Evolutionary conservation across 2,113 vertebrate genomes (phyloP).

Genomic region (Lagenorhynchus albirostris): DNA sequence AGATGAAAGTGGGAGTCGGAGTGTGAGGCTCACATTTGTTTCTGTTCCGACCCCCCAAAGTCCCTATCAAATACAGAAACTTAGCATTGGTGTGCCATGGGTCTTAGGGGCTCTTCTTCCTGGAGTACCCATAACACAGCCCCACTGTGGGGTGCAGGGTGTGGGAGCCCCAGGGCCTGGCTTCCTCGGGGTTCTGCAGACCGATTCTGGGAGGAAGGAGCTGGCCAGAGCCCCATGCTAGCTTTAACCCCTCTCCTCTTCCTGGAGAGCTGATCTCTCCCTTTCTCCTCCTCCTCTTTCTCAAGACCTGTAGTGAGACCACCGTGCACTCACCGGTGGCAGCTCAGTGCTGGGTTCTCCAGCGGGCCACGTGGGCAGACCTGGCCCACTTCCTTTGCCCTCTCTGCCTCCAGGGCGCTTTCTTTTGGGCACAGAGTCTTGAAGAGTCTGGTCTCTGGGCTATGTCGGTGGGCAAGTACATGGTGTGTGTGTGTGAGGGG

Average conservation of each 20-base stretch:
- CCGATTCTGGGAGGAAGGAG: background rate
- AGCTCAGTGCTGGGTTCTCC: background rate
- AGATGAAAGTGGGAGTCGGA: background rate
- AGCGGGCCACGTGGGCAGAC: background rate
- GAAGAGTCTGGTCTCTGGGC: background rate
- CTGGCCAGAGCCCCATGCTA: background rate
- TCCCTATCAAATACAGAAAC: background rate
- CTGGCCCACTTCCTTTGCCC: background rate
- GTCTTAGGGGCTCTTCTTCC: background rate
- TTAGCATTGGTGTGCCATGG: background rate
- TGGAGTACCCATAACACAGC: background rate
- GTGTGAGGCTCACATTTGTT: background rate
- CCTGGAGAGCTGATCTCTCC: background rate
- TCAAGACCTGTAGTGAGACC: background rate
- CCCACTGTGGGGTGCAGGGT: background rate
- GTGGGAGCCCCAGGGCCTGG: background rate
- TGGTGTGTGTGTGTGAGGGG: background rate
- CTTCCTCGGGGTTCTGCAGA: background rate
- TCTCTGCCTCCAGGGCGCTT: background rate
- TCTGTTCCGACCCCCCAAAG: background rate
- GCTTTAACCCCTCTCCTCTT: background rate
- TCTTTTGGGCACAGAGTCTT: background rate
- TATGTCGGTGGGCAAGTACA: too few species aligned
- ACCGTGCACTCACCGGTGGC: background rate
- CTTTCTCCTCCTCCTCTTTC: background rate